These are phyloP conservation scores for Nipponia nippon DNA, from an alignment of 2,113 vertebrate genomes.

Conservation along the genomic window DNA sequence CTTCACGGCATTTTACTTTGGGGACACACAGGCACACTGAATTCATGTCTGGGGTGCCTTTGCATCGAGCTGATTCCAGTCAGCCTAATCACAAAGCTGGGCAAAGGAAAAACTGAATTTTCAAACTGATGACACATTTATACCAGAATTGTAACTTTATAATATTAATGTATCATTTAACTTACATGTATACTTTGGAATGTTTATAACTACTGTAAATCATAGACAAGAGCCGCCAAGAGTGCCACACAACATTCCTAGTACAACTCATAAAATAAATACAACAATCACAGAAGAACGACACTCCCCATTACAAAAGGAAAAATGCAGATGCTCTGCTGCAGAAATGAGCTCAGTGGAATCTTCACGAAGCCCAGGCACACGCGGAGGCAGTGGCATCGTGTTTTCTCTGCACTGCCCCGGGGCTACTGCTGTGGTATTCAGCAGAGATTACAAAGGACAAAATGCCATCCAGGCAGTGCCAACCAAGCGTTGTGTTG, in stretches of 20 bases:
- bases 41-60: background rate
- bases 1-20: background rate
- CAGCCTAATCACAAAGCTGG: constrained; percentile 43
- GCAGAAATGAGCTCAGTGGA: background rate
- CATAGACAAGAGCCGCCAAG: constrained; percentile 49
- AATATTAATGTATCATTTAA: constrained; percentile 72
- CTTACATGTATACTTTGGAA: constrained; percentile 77
- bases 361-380: background rate
- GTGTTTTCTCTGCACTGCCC: background rate
- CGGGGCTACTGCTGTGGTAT: fast-evolving
- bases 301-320: constrained; percentile 6
- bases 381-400: fast-evolving
- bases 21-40: background rate
- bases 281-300: constrained; percentile 61
- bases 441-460: background rate
- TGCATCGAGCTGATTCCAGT: background rate
- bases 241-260: constrained; percentile 65
- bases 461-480: fast-evolving
- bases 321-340: background rate
- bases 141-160: constrained; percentile 72
- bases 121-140: constrained; percentile 66
- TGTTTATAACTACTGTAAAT: constrained; percentile 78
- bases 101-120: constrained; percentile 48
- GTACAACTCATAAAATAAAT: constrained; percentile 71
- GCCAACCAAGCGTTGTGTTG: background rate